A percentile compares a stretch with the other conserved stretches of the same genome.
These are phyloP conservation scores for Caenorhabditis brenneri DNA, from an alignment of 1,140 invertebrate genomes.

Conservation along the genomic window DNA sequence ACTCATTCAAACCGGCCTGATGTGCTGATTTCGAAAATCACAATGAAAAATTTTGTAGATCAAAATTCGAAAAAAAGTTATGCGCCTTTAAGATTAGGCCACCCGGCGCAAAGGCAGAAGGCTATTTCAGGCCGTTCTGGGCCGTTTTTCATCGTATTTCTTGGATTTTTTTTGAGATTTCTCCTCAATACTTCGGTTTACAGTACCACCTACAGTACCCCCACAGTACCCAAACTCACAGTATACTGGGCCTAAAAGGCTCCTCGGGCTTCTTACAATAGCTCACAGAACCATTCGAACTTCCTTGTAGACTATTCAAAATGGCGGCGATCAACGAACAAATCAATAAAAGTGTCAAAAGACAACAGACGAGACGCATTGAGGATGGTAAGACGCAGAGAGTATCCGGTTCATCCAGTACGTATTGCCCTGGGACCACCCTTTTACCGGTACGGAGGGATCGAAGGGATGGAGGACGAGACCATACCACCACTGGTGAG, in stretches of 20 bases:
- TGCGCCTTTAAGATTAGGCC: no score
- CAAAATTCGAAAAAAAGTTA: no score
- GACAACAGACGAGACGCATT: background rate
- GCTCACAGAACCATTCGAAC: conserved; percentile 12
- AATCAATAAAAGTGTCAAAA: background rate
- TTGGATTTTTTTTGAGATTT: no score
- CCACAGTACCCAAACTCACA: background rate
- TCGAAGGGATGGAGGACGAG: background rate
- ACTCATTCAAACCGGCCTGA: no score
- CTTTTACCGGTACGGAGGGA: background rate
- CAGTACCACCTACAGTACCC: background rate
- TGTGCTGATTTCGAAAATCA: background rate
- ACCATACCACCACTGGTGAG: conserved; percentile 17
- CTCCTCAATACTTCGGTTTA: no score
- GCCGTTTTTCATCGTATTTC: no score
- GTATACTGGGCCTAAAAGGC: background rate
- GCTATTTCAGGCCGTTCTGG: no score
- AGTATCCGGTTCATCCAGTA: conserved; percentile 13
- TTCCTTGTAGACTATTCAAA: conserved; percentile 4
- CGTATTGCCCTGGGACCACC: background rate
- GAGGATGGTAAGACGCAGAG: background rate
- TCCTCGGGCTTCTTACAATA: conserved; percentile 6
- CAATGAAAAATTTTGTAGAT: no score
- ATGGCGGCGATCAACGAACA: background rate
- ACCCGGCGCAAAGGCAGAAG: no score